Evolutionary conservation across 2,797 vertebrate genomes (phyloP).

Genomic region (Lacerta agilis): DNA sequence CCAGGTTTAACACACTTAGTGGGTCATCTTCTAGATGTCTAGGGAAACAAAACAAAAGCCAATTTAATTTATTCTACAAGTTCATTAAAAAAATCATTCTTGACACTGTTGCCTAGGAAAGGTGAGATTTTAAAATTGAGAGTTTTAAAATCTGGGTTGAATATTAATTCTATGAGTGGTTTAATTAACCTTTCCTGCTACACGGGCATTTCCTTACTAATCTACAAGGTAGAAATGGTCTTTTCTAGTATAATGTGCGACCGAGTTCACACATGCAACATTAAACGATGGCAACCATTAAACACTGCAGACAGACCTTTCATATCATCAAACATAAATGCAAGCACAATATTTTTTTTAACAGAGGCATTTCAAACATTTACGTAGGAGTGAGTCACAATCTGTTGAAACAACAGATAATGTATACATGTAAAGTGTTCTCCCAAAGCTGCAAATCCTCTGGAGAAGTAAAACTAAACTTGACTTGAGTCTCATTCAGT

Average conservation of each 20-base stretch:
- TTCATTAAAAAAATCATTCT: background rate
- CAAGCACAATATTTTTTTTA: background rate
- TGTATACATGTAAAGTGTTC: background rate
- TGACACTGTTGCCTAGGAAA: background rate
- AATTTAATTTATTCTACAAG: background rate
- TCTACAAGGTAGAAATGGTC: too few species aligned
- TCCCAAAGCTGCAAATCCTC: background rate
- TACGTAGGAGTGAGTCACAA: background rate
- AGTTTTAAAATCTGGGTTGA: too few species aligned
- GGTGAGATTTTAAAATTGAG: background rate
- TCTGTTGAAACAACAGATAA: background rate
- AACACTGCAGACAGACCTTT: background rate
- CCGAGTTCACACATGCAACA: background rate
- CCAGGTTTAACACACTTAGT: constrained; percentile 68
- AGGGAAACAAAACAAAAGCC: background rate
- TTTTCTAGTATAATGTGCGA: background rate
- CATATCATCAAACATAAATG: background rate
- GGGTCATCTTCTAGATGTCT: constrained; percentile 77
- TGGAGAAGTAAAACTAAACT: background rate
- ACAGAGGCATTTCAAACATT: background rate
- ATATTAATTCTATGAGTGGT: too few species aligned
- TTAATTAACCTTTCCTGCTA: too few species aligned
- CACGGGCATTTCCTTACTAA: too few species aligned
- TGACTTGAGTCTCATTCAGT: background rate
- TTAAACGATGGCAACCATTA: background rate